Evolutionary conservation across 1,140 invertebrate genomes (phyloP).

Genomic region (Calephelis virginiensis): DNA sequence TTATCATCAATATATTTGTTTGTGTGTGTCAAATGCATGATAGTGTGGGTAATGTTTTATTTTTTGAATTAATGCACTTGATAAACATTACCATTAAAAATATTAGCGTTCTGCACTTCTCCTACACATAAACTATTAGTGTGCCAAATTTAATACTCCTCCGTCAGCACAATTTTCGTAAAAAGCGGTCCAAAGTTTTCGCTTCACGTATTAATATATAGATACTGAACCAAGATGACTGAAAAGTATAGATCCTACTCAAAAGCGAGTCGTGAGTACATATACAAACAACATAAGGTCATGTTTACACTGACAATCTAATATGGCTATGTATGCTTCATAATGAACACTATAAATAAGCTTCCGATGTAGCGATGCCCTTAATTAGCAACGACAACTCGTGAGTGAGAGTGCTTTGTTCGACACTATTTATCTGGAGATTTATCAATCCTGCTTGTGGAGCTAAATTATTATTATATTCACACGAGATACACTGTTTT

Average conservation of each 20-base stretch:
- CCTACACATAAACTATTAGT: no score
- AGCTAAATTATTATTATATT: conserved; percentile 39
- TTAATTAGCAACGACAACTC: conserved; percentile 50
- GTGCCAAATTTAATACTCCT: no score
- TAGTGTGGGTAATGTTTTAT: no score
- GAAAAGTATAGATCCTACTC: background rate
- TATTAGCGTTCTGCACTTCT: no score
- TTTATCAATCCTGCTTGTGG: conserved; percentile 28
- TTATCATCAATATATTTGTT: no score
- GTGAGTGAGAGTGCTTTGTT: conserved; percentile 41
- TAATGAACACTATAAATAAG: conserved; percentile 45
- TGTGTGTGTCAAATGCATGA: no score
- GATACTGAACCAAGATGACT: no score
- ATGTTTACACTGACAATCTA: conserved; percentile 7
- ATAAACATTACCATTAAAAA: no score
- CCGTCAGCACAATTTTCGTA: no score
- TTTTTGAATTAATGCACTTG: no score
- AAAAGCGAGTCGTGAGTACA: background rate
- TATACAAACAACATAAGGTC: background rate
- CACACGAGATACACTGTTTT: conserved; percentile 27
- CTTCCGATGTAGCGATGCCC: conserved; percentile 43
- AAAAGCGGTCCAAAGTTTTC: no score
- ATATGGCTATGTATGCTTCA: conserved; percentile 21
- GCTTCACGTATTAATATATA: no score
- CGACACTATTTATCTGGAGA: conserved; percentile 24